Base-by-base conservation (phyloP, 2,113 vertebrate genomes). In the Xenopus laevis region DNA sequence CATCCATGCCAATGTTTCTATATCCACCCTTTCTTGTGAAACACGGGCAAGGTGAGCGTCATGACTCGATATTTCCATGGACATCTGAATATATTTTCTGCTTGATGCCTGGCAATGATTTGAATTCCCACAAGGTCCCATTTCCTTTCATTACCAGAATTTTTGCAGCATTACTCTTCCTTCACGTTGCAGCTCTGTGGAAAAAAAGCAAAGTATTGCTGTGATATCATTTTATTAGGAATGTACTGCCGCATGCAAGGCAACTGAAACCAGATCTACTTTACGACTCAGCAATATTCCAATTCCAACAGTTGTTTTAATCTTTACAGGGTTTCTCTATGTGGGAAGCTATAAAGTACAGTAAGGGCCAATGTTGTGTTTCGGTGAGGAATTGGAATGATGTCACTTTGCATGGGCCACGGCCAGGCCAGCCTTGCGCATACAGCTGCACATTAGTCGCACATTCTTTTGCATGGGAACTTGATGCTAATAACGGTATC, bases 381-480 rank as follows among this genome's bases (percentile, higher is more conserved):
- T 30, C 62, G 59, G 59, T 60, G 71, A 65, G 47, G 33, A 30
- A 58, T 13, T 21, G 57, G 45, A 50, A 33, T 68, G 46, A 75
- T 75, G 66, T 75, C 44, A 69, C 21, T 9, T 69, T 47, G 61
- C 47, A 33, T 13, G 9, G 18, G 12, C 18, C 58, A 2, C 65
- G 40, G 17, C 21, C 20, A 44, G 30, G 23, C 50, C 7, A 16
- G 18, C 4, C 53, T 27, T 45, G 45, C 65, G 62, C 62, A 68
- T 75, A 68, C 73, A 75, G 73, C 73, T 75, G 73, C 73, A 68
- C 10, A 75, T 75, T 75, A 52, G 73, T 75, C 27, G 68, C 73
- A 69, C 73, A 75, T 75, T 75, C 64, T 16, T 75, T 20, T n/a
- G 3, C 65, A 44, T 63, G 66, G 65, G 65, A 68, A 75, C 59